Conservation (phyloP, 2,113 vertebrate genomes). For the Synodontis membranacea region DNA sequence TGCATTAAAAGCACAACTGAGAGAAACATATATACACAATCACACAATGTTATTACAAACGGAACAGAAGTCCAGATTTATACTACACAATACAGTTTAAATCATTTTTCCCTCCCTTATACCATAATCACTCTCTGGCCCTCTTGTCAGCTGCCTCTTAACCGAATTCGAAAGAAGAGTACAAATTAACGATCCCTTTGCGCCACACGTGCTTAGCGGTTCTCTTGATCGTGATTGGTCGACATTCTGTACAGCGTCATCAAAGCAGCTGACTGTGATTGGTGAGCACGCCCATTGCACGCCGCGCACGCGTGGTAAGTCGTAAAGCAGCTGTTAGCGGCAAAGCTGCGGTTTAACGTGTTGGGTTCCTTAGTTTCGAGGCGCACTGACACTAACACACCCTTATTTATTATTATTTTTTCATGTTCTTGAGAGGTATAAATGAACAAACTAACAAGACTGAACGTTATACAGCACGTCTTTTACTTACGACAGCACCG, state of each 20-base stretch:
- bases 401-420: background rate
- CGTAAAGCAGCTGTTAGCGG: background rate
- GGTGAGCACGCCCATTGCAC: background rate
- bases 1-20: background rate
- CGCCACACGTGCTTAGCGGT: background rate
- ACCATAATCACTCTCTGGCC: no score
- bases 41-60: no score
- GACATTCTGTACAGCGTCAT: background rate
- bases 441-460: background rate
- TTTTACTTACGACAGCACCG: background rate
- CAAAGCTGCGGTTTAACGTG: background rate
- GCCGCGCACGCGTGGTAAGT: background rate
- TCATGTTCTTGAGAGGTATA: background rate
- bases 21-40: no score
- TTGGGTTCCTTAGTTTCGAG: background rate
- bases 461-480: background rate
- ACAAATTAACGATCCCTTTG: background rate
- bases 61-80: no score
- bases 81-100: no score
- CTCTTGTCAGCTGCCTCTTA: background rate
- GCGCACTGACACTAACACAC: background rate
- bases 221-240: background rate
- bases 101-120: no score
- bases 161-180: background rate
- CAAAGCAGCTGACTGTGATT: background rate